Base-by-base conservation (phyloP, 2,113 vertebrate genomes). In the Coptodon bakossiorum region DNA sequence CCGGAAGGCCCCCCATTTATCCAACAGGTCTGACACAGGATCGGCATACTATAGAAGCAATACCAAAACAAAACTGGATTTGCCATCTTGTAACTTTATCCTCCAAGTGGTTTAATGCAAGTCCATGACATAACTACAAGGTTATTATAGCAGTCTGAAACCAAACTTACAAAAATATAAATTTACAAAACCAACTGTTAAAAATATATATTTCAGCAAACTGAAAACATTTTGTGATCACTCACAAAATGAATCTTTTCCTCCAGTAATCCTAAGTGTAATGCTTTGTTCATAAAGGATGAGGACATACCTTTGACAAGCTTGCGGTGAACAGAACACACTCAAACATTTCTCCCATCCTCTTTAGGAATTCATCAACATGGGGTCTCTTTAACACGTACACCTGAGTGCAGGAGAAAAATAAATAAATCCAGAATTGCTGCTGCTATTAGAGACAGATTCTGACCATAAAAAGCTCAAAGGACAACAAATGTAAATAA, bases 261-360 rank as follows among this genome's bases (percentile, higher is more conserved):
- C 80, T 66, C 80, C 80, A 52, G 76, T 56, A 66, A 88, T 68
- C 34, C 34, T 40, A 54, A 1, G 13, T 24, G 38, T 43, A 73
- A 73, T 76, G 24, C 1, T 48, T 48, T 50, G 24, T 16, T 31
- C 24, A 19, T 31, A 76, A 76, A 73, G 9, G 6, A 17, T 10
- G 9, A 57, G 50, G 43, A 22, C 27, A 11, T 92, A 99, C 99
- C 98, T 99, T 99, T 92, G 99, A 97, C 85, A 99, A 96, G 88
- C 99, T 99, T 31, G 98, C 99, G 0, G 99, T 99, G 97, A 99
- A 99, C 61, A 99, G 96, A 84, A 99, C 98, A 0, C 99, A 99
- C 93, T 99, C 99, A 2, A 99, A 99, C 92, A 99, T 92, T 94
- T 99, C 98, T 0, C 99, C 98, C 98, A 99, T 99, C 76, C 98